Evolutionary conservation across 1,140 invertebrate species (phyloP), one percentile per base, ranked within the genome.

Genomic region (Stegodyphus mimosarum): DNA sequence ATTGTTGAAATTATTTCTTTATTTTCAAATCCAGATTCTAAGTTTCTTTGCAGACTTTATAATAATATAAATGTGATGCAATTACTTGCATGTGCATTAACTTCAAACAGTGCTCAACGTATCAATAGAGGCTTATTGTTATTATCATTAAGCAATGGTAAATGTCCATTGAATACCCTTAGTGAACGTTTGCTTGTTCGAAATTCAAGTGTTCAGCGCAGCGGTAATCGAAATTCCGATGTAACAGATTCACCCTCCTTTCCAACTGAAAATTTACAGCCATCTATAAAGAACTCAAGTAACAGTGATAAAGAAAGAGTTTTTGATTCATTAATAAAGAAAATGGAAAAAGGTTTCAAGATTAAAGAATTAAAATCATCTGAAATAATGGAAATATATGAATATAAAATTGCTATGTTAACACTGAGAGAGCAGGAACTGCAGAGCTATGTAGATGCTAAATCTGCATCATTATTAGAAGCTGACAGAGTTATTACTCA

Each of bases 311-410:
- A 48, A 78, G 83, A 78, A 55, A 71, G 18, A 11, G 15, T n/a
- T 66, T 11, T 86, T 51, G 83, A 86, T 74, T n/a, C 51, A 0
- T 7, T 86, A n/a, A n/a, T 86, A n/a, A 73, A 67, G n/a, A 86
- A 67, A 15, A 86, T 86, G 48, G 75, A 86, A 53, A 78, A 78
- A 70, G 83, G 83, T 3, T 63, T 86, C 7, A 76, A 91, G 89
- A 77, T 90, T 11, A 91, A 90, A 87, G 90, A 90, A 73, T 70
- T 88, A 7, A 90, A 89, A 73, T 83, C 88, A 10, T 89, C 90
- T 52, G 90, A 91, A 83, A 89, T 91, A n/a, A 90, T 90, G 74
- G 89, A 89, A 66, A 87, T 91, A 15, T 91, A 91, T 89, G 90
- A 91, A 87, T 89, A 90, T 81, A 90, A 90, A 80, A 87, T 87